Conservation (phyloP, 2,113 vertebrate genomes). For the Alligator sinensis region DNA sequence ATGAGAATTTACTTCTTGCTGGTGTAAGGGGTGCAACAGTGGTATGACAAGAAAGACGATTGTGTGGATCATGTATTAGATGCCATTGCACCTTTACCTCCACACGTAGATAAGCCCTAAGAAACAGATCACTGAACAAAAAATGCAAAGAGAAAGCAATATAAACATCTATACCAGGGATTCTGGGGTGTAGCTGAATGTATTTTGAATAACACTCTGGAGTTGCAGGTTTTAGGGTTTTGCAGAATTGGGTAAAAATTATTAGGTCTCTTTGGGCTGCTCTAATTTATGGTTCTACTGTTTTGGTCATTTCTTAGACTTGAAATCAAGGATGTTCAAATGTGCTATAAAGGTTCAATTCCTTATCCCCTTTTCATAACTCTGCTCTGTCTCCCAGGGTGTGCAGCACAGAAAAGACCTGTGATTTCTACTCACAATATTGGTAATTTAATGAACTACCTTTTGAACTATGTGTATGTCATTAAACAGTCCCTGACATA, state of each 20-base stretch:
- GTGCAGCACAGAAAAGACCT: neutral
- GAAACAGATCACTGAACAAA: neutral
- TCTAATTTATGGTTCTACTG: neutral
- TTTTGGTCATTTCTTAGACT: neutral
- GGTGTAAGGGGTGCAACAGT: too few relatives aligned
- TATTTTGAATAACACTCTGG: neutral
- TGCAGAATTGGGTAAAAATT: neutral
- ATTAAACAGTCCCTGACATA: neutral
- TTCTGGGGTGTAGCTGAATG: neutral
- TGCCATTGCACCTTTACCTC: too few relatives aligned
- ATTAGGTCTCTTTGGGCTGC: neutral
- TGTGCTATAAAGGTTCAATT: too few relatives aligned
- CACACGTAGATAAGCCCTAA: too few relatives aligned
- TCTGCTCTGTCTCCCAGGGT: neutral
- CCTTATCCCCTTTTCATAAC: neutral
- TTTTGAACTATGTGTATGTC: neutral
- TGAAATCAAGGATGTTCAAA: neutral
- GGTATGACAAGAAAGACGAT: too few relatives aligned
- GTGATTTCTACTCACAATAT: neutral
- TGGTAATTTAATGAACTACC: neutral
- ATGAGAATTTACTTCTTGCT: too few relatives aligned
- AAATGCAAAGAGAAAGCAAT: neutral
- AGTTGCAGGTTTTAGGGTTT: neutral
- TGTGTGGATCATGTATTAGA: too few relatives aligned
- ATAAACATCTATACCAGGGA: neutral